These are phyloP conservation scores for Galerucella pusilla DNA, from an alignment of 2,888 invertebrate genomes.

Conservation along the genomic window DNA sequence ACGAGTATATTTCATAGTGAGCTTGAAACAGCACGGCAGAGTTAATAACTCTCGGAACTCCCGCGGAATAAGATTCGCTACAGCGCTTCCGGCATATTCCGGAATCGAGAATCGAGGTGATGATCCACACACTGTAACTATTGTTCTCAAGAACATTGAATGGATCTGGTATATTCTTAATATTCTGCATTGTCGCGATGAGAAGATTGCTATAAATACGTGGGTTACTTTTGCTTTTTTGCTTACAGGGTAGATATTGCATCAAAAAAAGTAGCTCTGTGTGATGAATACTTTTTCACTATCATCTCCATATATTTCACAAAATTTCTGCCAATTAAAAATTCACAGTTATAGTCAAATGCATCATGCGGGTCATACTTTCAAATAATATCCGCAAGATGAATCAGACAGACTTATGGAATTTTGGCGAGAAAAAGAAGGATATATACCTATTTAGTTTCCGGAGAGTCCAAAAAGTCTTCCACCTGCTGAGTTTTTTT, in stretches of 20 bases:
- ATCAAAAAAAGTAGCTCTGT: neutral
- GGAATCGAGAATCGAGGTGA: slow-evolving; percentile 51
- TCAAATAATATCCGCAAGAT: too few relatives aligned
- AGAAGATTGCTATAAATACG: slow-evolving; percentile 43
- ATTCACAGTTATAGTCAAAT: too few relatives aligned
- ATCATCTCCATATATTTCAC: neutral
- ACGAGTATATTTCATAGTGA: slow-evolving; percentile 56
- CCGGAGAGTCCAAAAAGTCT: too few relatives aligned
- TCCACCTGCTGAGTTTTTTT: too few relatives aligned
- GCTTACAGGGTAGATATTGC: slow-evolving; percentile 13
- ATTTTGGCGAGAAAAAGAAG: too few relatives aligned
- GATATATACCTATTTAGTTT: too few relatives aligned
- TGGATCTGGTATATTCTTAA: slow-evolving; percentile 45
- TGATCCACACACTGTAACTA: slow-evolving; percentile 56
- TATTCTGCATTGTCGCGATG: slow-evolving; percentile 46
- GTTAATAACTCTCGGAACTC: slow-evolving; percentile 54
- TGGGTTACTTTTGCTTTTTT: slow-evolving; percentile 25
- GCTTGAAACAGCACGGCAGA: slow-evolving; percentile 50
- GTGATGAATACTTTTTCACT: neutral
- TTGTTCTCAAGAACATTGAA: slow-evolving; percentile 46
- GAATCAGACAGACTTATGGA: too few relatives aligned
- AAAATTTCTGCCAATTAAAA: too few relatives aligned
- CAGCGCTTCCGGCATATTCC: slow-evolving; percentile 54
- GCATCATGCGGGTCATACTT: too few relatives aligned
- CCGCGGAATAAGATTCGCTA: slow-evolving; percentile 58